phyloP scores from a whole-genome alignment of 1,140 invertebrate species.

The Lerema accius region DNA sequence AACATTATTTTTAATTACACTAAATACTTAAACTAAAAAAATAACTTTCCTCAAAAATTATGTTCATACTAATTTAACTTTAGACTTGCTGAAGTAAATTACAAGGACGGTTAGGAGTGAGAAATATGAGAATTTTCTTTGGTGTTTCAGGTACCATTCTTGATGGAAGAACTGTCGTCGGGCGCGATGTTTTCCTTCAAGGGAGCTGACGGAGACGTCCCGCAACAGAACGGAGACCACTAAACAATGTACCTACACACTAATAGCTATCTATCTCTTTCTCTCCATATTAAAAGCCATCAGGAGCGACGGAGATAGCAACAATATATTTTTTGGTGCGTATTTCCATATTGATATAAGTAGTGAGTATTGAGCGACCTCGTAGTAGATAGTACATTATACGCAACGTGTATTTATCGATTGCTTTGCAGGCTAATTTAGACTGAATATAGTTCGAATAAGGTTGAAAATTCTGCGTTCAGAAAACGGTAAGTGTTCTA shows the following conservation, averaged over 20 bases:
- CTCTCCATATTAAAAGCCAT: not conserved
- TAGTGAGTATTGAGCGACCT: not conserved
- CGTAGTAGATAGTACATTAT: not conserved
- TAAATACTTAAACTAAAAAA: no score
- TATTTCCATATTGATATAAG: conserved; percentile 19
- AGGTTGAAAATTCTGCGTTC: conserved; percentile 1
- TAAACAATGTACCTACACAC: conserved; percentile 36
- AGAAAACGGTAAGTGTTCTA: no score
- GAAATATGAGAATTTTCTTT: no score
- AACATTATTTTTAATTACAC: no score
- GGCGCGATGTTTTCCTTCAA: conserved; percentile 59
- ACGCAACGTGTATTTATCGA: conserved; percentile 6
- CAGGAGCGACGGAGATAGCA: conserved; percentile 14
- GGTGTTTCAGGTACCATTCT: conserved; percentile 61
- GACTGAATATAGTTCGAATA: conserved; percentile 24
- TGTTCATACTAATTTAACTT: no score
- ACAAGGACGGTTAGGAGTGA: no score
- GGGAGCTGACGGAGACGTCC: conserved; percentile 51
- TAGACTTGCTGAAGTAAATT: no score
- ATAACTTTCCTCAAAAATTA: no score
- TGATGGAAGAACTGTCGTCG: conserved; percentile 61
- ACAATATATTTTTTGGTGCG: conserved; percentile 30
- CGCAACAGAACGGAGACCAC: conserved; percentile 62
- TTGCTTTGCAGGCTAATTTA: conserved; percentile 15
- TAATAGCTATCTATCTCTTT: conserved; percentile 5